A percentile compares a stretch with the other conserved stretches of the same genome.
Conservation (phyloP, 1,140 invertebrate species). For the Odontomachus brunneus region DNA sequence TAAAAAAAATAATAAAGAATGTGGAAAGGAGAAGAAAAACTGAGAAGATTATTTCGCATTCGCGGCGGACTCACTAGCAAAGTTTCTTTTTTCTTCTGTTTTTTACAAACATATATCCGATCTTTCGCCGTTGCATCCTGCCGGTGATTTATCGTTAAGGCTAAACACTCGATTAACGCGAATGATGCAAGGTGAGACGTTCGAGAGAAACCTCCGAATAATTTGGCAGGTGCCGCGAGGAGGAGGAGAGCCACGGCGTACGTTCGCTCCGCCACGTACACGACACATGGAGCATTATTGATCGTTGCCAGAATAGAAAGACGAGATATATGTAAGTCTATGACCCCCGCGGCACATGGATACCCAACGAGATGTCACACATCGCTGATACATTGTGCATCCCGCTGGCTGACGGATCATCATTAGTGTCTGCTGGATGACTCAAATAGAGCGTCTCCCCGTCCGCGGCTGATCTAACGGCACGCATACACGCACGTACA, state of each 20-base stretch:
- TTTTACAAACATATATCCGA: no score
- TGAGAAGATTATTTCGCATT: no score
- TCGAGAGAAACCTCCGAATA: conserved; percentile 60
- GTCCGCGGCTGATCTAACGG: conserved; percentile 15
- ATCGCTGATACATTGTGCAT: conserved; percentile 44
- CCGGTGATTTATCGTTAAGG: conserved; percentile 1
- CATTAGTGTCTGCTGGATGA: conserved; percentile 32
- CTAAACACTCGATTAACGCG: conserved; percentile 52
- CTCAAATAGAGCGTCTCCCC: conserved; percentile 16
- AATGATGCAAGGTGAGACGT: conserved; percentile 65
- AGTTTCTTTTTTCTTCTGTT: no score
- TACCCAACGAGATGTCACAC: conserved; percentile 34
- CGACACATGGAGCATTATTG: conserved; percentile 71
- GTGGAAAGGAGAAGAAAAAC: no score
- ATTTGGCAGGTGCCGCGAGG: conserved; percentile 65
- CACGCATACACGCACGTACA: no score
- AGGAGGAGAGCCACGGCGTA: conserved; percentile 56
- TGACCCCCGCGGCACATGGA: neutral
- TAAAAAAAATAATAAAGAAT: no score
- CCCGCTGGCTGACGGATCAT: conserved; percentile 5
- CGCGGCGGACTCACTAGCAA: no score
- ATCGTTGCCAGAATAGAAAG: conserved; percentile 73
- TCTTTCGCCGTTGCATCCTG: no score
- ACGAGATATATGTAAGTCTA: conserved; percentile 39
- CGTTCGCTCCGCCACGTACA: conserved; percentile 36